A percentile compares a stretch with the other conserved stretches of the same genome.
phyloP scores from a whole-genome alignment of 2,797 vertebrate genomes.

The Xerus rutilus region DNA sequence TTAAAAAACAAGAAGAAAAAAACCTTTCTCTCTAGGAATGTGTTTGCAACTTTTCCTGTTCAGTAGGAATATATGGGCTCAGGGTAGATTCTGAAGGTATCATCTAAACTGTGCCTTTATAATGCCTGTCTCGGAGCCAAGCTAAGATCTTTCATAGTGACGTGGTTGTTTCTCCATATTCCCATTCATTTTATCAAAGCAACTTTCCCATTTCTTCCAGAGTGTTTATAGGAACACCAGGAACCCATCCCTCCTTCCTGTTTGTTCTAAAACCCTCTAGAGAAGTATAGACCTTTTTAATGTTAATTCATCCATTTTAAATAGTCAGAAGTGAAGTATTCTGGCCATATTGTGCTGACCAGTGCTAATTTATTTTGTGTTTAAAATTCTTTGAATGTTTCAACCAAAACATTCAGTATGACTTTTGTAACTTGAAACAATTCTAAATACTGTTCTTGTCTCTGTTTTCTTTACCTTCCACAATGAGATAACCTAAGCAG shows the following conservation, averaged over 20 bases:
- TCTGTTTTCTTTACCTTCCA: constrained; percentile 12
- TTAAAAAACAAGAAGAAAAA: not conserved
- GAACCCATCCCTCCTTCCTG: not conserved
- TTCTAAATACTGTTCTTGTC: constrained; percentile 11
- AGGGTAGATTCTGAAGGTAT: not conserved
- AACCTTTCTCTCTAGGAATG: not conserved
- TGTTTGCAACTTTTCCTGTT: not conserved
- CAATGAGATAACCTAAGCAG: constrained; percentile 11
- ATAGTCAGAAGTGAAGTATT: constrained; percentile 54
- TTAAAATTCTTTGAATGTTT: constrained; percentile 50
- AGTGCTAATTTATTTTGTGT: constrained; percentile 53
- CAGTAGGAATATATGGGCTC: not conserved
- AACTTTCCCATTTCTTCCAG: not conserved
- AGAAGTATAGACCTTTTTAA: constrained; percentile 6
- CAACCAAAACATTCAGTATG: constrained; percentile 16
- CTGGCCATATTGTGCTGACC: not conserved
- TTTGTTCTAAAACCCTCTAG: constrained; percentile 1
- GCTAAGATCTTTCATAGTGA: not conserved
- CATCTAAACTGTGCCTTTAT: not conserved
- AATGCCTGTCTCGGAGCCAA: not conserved
- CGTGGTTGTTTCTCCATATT: not conserved
- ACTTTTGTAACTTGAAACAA: not conserved
- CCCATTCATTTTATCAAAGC: constrained; percentile 13
- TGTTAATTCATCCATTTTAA: constrained; percentile 45
- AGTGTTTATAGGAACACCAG: not conserved